phyloP scores from a whole-genome alignment of 92 coral and sea anemone species.

The Epizoanthus ramosus region DNA sequence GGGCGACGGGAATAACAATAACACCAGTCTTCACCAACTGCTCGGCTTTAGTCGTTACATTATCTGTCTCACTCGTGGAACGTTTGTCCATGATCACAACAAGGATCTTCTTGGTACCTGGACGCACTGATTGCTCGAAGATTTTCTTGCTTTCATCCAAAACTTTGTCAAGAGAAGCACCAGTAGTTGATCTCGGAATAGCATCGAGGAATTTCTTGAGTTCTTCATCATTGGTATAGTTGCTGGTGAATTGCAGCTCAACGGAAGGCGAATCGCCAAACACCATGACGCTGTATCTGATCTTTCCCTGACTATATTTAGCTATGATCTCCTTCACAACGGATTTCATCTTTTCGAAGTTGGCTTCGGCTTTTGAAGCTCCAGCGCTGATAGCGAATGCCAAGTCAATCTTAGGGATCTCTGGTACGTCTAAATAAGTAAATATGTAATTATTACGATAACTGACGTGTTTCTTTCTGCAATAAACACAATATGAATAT shows the following conservation, averaged over 20 bases:
- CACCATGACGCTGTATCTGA: conserved; percentile 70
- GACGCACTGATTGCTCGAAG: conserved; percentile 64
- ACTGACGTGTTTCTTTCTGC: not conserved
- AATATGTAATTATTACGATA: not conserved
- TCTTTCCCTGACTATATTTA: conserved; percentile 62
- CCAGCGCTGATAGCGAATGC: conserved; percentile 76
- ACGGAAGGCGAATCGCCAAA: conserved; percentile 60
- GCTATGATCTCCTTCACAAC: conserved; percentile 63
- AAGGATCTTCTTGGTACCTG: conserved; percentile 70
- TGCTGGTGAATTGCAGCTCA: conserved; percentile 49
- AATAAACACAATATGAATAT: not conserved
- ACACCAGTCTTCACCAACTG: conserved; percentile 54
- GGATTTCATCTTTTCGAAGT: conserved; percentile 78
- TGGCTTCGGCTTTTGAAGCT: conserved; percentile 47
- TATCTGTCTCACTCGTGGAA: conserved; percentile 33
- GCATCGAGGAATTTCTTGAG: conserved; percentile 54
- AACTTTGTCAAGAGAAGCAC: conserved; percentile 68
- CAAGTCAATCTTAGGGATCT: conserved; percentile 61
- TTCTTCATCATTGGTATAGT: conserved; percentile 32
- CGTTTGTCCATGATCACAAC: conserved; percentile 66
- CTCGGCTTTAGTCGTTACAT: conserved; percentile 33
- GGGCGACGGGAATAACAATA: conserved; percentile 67
- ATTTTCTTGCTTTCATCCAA: conserved; percentile 55
- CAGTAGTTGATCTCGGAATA: conserved; percentile 56
- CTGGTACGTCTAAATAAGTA: conserved; percentile 21